Conservation (phyloP, 1,140 invertebrate species). For the Sarcophaga peregrina region DNA sequence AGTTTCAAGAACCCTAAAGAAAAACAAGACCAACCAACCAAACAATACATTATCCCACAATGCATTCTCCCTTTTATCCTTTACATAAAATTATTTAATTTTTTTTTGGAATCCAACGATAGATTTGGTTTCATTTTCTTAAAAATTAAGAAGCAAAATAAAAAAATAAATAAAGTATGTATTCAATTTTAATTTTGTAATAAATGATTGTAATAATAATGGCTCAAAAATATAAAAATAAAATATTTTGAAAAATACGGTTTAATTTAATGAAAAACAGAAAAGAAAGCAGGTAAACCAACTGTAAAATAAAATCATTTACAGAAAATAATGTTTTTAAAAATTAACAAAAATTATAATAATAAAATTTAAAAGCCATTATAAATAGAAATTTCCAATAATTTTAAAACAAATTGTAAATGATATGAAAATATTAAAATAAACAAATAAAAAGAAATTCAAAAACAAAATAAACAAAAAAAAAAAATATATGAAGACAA, state of each 20-base stretch:
- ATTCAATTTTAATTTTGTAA: too few relatives aligned
- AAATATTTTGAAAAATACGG: background rate
- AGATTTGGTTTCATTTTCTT: constrained; percentile 17
- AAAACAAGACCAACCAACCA: constrained; percentile 4
- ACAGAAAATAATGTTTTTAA: background rate
- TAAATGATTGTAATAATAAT: too few relatives aligned
- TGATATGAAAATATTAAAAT: background rate
- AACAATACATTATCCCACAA: background rate
- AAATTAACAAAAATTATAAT: background rate
- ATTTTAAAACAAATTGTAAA: background rate
- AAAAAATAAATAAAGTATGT: too few relatives aligned
- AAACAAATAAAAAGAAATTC: background rate
- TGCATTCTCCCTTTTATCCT: background rate
- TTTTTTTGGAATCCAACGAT: constrained; percentile 10
- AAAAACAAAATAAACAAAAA: background rate
- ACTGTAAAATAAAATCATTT: background rate
- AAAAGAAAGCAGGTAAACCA: background rate
- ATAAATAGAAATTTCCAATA: too few relatives aligned
- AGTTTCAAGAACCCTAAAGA: background rate
- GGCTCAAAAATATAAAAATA: background rate
- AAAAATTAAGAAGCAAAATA: too few relatives aligned
- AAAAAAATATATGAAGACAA: background rate
- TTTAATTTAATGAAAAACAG: background rate
- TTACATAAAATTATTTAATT: background rate
- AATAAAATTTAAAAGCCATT: background rate